These are phyloP conservation scores for Catocala fraxini DNA, from an alignment of 2,888 invertebrate genomes.

Conservation along the genomic window DNA sequence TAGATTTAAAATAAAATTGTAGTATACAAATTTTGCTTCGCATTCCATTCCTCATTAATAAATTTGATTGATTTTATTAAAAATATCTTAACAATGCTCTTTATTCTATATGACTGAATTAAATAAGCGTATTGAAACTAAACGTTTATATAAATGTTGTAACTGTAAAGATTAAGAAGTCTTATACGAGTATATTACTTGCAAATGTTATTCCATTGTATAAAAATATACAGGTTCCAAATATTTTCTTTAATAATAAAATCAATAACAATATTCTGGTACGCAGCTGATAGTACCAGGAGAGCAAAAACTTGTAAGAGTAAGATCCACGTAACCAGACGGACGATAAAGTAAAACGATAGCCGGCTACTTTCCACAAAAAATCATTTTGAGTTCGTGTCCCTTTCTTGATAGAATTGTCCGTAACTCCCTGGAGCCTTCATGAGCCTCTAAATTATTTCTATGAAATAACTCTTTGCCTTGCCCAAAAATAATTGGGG, in stretches of 20 bases:
- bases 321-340: conserved; percentile 40
- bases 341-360: conserved; percentile 49
- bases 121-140: too few relatives aligned
- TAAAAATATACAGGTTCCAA: background rate
- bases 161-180: too few relatives aligned
- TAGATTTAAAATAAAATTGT: conserved; percentile 11
- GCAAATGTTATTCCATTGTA: too few relatives aligned
- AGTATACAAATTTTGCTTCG: background rate
- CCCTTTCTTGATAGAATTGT: conserved; percentile 54
- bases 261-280: background rate
- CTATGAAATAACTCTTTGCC: conserved; percentile 45
- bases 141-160: too few relatives aligned
- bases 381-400: conserved; percentile 51
- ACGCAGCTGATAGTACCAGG: conserved; percentile 27
- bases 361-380: conserved; percentile 47
- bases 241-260: background rate
- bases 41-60: background rate
- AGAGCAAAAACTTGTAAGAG: conserved; percentile 38
- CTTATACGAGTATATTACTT: too few relatives aligned
- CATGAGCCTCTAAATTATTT: conserved; percentile 53
- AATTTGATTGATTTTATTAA: background rate
- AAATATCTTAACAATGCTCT: too few relatives aligned
- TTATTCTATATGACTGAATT: too few relatives aligned
- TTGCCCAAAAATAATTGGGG: conserved; percentile 55
- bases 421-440: conserved; percentile 46